Base-by-base conservation (phyloP, 2,113 vertebrate species). In the Anhinga rufa region DNA sequence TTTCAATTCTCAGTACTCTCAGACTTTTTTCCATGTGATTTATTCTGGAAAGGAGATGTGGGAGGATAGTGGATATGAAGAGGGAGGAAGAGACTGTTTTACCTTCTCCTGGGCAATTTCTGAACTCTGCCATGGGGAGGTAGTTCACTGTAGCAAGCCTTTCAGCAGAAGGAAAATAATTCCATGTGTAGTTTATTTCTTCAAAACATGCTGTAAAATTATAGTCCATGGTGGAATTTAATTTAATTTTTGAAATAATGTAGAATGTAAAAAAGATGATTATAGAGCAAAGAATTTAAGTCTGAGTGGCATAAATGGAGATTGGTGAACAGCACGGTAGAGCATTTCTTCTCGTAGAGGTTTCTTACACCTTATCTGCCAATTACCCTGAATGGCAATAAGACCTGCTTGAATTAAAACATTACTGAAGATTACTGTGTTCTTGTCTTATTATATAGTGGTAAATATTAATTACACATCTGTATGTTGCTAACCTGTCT, bases 221-320 rank as follows among this genome's bases (percentile, higher is more conserved):
- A 29, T 28, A 74, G 49, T 49, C 9, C 5, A 9, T 42, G 31
- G 8, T 24, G 82, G 21, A 95, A 90, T 89, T 77, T 84, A 54
- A 54, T 51, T 94, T 82, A 28, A 61, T 57, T 88, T 32, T 65
- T 24, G 48, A 86, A 92, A 95, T 60, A 85, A 40, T 54, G 46
- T 55, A 32, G 34, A 71, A 61, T n/a, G 25, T 40, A 90, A 93
- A 84, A 46, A 21, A 91, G 62, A 52, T 60, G 72, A 62, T 80
- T 81, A 20, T 36, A 68, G 18, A 91, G 70, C 25, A 78, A 78
- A 70, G 55, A 61, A 88, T 78, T 95, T 93, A 86, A 87, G 40
- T 71, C 70, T 92, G 88, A 96, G 75, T 87, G 86, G 46, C 82
- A 81, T 68, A 91, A 93, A 80, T 75, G 28, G 52, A 94, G 75